Evolutionary conservation across 2,797 vertebrate genomes (phyloP), one percentile per base, ranked within the genome.

Genomic region (Lerista edwardsae): DNA sequence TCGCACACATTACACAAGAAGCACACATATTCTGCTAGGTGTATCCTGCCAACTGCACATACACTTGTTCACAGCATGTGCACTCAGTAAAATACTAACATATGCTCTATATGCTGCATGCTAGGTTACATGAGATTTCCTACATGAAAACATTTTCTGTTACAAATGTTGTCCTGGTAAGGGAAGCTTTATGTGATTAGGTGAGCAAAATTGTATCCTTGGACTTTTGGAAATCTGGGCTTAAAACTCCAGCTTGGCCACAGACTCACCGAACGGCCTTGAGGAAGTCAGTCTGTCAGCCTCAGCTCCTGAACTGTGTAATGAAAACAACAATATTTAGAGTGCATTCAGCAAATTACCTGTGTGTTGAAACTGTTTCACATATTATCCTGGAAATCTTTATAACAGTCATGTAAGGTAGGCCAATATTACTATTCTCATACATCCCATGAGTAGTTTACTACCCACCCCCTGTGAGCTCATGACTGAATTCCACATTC

Each of bases 301-400:
- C 39, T 69, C n/a, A 75, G 62, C 64, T 80, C n/a, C 65, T 65
- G 68, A 73, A 55, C 44, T 65, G 77, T 36, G 34, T 79, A n/a
- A 57, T 67, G 34, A 79, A 79, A 84, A 83, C 25, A 75, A 61
- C 25, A 57, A 79, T 14, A 64, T 78, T 72, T 65, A 65, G 21
- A 55, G 79, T 79, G 47, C 23, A 34, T n/a, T 10, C 31, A 31
- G 29, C 1, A 34, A n/a, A 39, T 73, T 78, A 6, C 23, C 1
- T 17, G 7, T 17, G 15, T 27, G 69, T 4, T 41, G 39, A 72
- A 72, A 44, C 25, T 11, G 69, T 55, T 51, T 9, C 67, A 62
- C 27, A 14, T 71, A 47, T 15, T 21, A 57, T 41, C 3, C 11
- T n/a, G 21, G 11, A n/a, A 47, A 61, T 1, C 2, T 61, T 61